These are phyloP conservation scores for Lagodon rhomboides DNA, from an alignment of 2,797 vertebrate species.

Conservation along the genomic window DNA sequence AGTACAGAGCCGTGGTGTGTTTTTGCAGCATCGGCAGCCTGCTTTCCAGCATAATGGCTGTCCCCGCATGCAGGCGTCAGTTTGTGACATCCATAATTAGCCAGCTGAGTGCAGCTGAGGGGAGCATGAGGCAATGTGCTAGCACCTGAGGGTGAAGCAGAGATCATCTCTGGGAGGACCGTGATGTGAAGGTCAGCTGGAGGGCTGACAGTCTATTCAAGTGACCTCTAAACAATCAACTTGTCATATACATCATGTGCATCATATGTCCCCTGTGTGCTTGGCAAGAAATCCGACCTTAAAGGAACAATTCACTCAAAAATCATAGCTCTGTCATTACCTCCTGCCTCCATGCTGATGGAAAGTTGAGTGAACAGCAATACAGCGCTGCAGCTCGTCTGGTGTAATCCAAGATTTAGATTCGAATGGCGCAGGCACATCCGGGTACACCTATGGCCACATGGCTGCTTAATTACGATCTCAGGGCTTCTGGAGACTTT, in stretches of 20 bases:
- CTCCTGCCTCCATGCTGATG: no score
- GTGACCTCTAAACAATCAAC: slow-evolving; percentile 37
- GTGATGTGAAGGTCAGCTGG: slow-evolving; percentile 48
- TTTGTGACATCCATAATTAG: slow-evolving; percentile 74
- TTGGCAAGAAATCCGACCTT: slow-evolving; percentile 30
- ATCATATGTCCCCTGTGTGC: slow-evolving; percentile 12
- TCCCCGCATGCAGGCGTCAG: slow-evolving; percentile 28
- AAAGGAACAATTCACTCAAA: neutral
- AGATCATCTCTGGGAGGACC: slow-evolving; percentile 49
- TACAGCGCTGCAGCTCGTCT: no score
- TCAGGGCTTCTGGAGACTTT: no score
- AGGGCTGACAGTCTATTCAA: slow-evolving; percentile 15
- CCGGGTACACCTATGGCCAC: no score
- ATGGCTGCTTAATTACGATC: no score
- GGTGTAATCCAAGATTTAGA: no score
- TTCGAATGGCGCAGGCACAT: no score
- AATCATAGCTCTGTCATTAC: no score
- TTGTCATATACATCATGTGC: slow-evolving; percentile 37
- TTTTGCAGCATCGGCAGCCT: slow-evolving; percentile 57
- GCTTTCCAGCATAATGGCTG: slow-evolving; percentile 53
- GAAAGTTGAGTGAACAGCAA: no score
- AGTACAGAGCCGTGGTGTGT: slow-evolving; percentile 1
- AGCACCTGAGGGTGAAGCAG: slow-evolving; percentile 58
- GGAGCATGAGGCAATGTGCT: neutral
- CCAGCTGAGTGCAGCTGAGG: slow-evolving; percentile 49